These are phyloP conservation scores for Steinernema khuongi DNA, from an alignment of 1,140 invertebrate species.

Conservation along the genomic window DNA sequence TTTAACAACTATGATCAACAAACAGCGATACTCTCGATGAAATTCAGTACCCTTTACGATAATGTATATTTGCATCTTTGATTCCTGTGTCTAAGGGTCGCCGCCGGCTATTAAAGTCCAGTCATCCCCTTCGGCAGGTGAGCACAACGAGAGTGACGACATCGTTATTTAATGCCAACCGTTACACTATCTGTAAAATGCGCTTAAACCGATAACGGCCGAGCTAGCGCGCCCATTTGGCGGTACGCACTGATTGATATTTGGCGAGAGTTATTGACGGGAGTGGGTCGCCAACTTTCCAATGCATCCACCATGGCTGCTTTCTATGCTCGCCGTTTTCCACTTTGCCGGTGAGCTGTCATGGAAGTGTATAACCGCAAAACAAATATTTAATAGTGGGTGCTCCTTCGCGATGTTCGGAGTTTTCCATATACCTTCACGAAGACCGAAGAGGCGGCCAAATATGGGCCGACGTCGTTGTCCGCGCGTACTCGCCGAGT, in stretches of 20 bases:
- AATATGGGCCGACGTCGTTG: not conserved
- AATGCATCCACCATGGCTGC: not conserved
- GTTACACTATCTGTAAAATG: conserved; percentile 3
- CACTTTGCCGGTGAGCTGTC: not conserved
- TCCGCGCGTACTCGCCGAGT: not conserved
- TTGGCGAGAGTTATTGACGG: not conserved
- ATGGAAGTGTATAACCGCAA: too few species aligned
- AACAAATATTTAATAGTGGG: not conserved
- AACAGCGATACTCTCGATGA: too few species aligned
- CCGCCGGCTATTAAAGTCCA: too few species aligned
- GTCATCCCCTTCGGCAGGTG: too few species aligned
- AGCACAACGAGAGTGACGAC: too few species aligned
- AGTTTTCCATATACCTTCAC: not conserved
- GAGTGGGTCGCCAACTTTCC: not conserved
- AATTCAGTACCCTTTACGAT: too few species aligned
- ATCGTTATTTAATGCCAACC: not conserved
- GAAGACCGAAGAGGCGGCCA: not conserved
- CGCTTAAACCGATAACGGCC: not conserved
- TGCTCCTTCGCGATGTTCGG: not conserved
- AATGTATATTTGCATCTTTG: too few species aligned
- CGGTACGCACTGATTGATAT: not conserved
- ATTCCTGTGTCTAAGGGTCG: too few species aligned
- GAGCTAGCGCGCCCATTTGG: not conserved
- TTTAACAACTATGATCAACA: too few species aligned
- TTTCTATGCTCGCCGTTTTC: not conserved